A percentile compares a stretch with the other conserved stretches of the same genome.
Evolutionary conservation across 2,888 invertebrate species (phyloP).

Genomic region (Halocaridina rubra): DNA sequence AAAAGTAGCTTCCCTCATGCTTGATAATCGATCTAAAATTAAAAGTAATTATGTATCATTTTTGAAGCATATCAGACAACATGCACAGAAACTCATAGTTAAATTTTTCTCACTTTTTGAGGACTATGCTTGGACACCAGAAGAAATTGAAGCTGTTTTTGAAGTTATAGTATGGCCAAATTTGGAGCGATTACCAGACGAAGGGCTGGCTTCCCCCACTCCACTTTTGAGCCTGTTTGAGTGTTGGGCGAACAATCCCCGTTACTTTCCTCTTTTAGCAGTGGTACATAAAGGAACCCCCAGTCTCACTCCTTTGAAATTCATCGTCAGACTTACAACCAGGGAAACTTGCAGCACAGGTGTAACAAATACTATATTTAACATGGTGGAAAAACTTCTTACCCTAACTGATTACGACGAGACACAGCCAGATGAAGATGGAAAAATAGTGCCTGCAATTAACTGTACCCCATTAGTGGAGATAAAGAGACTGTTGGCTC

Average conservation of each 20-base stretch:
- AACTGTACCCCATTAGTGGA: not conserved
- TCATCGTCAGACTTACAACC: slow-evolving; percentile 78
- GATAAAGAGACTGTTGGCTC: not conserved
- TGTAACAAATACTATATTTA: slow-evolving; percentile 78
- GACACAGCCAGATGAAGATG: not conserved
- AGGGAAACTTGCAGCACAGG: slow-evolving; percentile 76
- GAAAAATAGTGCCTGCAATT: not conserved
- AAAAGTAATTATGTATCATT: slow-evolving; percentile 76
- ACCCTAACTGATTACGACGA: slow-evolving; percentile 15
- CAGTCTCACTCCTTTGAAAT: slow-evolving; percentile 74
- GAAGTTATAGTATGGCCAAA: slow-evolving; percentile 85
- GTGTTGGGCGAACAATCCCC: slow-evolving; percentile 83
- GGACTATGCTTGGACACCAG: slow-evolving; percentile 78
- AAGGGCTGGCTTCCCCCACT: slow-evolving; percentile 87
- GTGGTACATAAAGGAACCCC: slow-evolving; percentile 71
- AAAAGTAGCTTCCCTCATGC: slow-evolving; percentile 75
- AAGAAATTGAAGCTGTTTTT: slow-evolving; percentile 81
- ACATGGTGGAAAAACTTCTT: slow-evolving; percentile 79
- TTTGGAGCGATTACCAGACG: slow-evolving; percentile 79
- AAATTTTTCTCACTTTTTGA: slow-evolving; percentile 85
- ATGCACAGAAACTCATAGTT: slow-evolving; percentile 73
- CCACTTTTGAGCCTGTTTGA: slow-evolving; percentile 82
- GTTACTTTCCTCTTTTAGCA: slow-evolving; percentile 77
- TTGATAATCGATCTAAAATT: slow-evolving; percentile 71
- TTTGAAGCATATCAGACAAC: slow-evolving; percentile 76